phyloP scores from a whole-genome alignment of 2,113 vertebrate species.

The Chionodraco myersi region DNA sequence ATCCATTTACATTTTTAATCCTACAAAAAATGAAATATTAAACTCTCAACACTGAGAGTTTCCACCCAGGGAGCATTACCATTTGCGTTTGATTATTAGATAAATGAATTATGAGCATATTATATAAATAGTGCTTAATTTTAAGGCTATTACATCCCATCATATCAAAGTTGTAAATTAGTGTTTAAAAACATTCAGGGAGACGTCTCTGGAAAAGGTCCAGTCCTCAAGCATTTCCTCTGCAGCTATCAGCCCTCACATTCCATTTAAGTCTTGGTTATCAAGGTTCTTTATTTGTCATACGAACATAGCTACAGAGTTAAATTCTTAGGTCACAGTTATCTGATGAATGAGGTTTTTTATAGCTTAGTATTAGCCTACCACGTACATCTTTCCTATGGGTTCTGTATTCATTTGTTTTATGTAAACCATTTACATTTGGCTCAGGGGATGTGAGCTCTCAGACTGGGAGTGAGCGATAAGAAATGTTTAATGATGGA shows the following conservation, averaged over 20 bases:
- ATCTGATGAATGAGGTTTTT: slow-evolving; percentile 75
- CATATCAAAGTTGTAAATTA: slow-evolving; percentile 32
- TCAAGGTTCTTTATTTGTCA: too few relatives aligned
- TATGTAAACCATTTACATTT: slow-evolving; percentile 41
- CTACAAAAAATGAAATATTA: slow-evolving; percentile 62
- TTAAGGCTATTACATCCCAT: neutral
- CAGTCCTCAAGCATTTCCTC: slow-evolving; percentile 80
- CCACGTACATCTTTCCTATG: slow-evolving; percentile 16
- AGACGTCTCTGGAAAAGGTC: slow-evolving; percentile 51
- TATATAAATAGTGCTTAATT: neutral
- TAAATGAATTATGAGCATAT: neutral
- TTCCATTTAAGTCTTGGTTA: slow-evolving; percentile 66
- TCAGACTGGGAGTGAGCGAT: slow-evolving; percentile 13
- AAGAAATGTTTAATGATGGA: slow-evolving; percentile 20
- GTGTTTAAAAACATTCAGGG: slow-evolving; percentile 20
- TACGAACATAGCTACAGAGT: too few relatives aligned
- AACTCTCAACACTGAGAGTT: neutral
- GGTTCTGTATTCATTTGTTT: slow-evolving; percentile 34
- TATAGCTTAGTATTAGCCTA: slow-evolving; percentile 7
- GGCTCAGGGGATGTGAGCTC: neutral
- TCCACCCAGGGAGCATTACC: neutral
- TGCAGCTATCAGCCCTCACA: slow-evolving; percentile 72
- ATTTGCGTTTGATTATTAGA: neutral
- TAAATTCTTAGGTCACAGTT: too few relatives aligned
- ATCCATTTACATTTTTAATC: slow-evolving; percentile 73